These are phyloP conservation scores for Dinomys branickii DNA, from an alignment of 2,113 vertebrate species.

Conservation along the genomic window DNA sequence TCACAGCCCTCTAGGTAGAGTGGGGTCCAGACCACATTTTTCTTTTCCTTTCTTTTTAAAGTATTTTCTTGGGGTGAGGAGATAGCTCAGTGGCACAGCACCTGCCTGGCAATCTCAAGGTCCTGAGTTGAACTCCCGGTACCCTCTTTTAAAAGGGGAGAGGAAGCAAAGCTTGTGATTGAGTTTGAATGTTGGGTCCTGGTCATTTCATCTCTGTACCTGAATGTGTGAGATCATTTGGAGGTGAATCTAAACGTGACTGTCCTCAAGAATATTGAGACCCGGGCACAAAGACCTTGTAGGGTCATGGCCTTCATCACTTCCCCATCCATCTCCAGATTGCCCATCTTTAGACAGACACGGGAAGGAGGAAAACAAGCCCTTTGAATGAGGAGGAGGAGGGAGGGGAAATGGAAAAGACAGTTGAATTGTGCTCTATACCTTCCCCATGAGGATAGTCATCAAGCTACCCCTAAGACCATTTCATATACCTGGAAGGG, in stretches of 20 bases:
- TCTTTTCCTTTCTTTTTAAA: neutral
- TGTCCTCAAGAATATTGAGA: neutral
- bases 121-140: too few relatives aligned
- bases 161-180: neutral
- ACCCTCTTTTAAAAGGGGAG: neutral
- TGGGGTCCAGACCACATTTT: too few relatives aligned
- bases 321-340: neutral
- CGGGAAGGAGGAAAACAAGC: neutral
- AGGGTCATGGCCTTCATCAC: neutral
- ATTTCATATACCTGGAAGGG: neutral
- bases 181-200: neutral
- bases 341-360: neutral
- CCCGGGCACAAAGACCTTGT: neutral
- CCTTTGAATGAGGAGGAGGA: neutral
- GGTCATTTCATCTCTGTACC: neutral
- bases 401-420: neutral
- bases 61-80: too few relatives aligned
- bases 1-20: neutral
- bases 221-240: neutral
- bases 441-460: neutral
- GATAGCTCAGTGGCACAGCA: too few relatives aligned
- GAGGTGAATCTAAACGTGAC: neutral
- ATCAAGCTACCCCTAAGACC: neutral
- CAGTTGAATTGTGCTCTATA: neutral
- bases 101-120: too few relatives aligned